Evolutionary conservation across 2,888 invertebrate species (phyloP).

Genomic region (Leptinotarsa haldemani): DNA sequence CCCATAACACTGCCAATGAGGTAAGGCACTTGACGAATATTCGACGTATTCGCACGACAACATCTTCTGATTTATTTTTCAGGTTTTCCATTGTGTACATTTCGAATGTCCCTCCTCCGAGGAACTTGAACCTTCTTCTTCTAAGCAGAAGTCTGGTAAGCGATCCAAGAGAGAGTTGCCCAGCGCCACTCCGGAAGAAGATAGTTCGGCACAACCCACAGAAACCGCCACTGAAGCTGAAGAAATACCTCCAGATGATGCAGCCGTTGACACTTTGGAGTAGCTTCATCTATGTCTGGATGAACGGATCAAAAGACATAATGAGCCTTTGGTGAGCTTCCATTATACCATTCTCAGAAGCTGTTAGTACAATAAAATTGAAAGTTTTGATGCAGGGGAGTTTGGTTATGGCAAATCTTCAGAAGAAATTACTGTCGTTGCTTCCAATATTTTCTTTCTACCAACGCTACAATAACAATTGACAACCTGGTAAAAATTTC

Average conservation of each 20-base stretch:
- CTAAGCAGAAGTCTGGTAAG: constrained; percentile 17
- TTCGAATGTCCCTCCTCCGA: constrained; percentile 92
- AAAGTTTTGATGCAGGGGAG: background rate
- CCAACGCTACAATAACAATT: too few relatives aligned
- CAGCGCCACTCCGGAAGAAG: constrained; percentile 27
- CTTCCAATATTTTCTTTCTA: too few relatives aligned
- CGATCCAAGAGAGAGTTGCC: constrained; percentile 3
- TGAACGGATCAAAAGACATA: background rate
- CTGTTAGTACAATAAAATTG: background rate
- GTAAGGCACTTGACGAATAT: constrained; percentile 64
- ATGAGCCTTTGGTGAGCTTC: background rate
- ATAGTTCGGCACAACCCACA: constrained; percentile 52
- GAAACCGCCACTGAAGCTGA: constrained; percentile 63
- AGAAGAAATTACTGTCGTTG: background rate
- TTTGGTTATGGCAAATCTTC: background rate
- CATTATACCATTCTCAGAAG: background rate
- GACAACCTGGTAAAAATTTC: too few relatives aligned
- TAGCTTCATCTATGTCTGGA: background rate
- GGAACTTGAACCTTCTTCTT: constrained; percentile 43
- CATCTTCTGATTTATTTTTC: constrained; percentile 37
- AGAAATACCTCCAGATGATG: constrained; percentile 51
- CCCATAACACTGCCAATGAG: constrained; percentile 97
- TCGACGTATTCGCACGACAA: background rate
- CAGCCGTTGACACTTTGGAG: background rate
- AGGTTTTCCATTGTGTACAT: constrained; percentile 98